Evolutionary conservation across 2,797 vertebrate genomes (phyloP).

Genomic region (Eleutherodactylus coqui): DNA sequence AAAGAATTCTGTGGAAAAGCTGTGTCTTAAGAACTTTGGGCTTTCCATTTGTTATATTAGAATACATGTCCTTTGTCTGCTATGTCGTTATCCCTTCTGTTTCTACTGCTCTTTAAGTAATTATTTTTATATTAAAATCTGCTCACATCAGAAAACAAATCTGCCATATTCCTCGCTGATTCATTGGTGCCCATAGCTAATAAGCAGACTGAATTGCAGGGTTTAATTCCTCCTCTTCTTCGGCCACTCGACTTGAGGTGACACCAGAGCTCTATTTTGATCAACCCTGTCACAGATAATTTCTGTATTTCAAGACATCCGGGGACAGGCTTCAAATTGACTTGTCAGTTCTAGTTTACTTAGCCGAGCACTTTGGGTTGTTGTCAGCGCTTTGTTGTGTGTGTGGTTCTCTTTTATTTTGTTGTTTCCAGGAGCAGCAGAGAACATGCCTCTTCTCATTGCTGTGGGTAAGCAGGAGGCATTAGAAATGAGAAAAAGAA

Average conservation of each 20-base stretch:
- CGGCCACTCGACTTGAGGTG: slow-evolving; percentile 72
- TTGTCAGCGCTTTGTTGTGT: slow-evolving; percentile 86
- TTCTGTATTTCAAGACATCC: slow-evolving; percentile 78
- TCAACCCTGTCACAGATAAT: slow-evolving; percentile 78
- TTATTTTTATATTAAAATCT: background rate
- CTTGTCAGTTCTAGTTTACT: slow-evolving; percentile 92
- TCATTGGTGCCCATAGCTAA: slow-evolving; percentile 69
- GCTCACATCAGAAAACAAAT: slow-evolving; percentile 48
- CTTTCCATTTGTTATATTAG: background rate
- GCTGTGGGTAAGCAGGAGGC: slow-evolving; percentile 31
- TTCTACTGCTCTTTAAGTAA: background rate
- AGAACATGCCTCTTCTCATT: background rate
- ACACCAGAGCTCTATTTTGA: slow-evolving; percentile 80
- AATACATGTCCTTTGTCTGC: background rate
- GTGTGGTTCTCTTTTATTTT: slow-evolving; percentile 74
- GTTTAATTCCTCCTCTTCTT: slow-evolving; percentile 73
- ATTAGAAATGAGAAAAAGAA: slow-evolving; percentile 63
- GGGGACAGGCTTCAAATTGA: slow-evolving; percentile 81
- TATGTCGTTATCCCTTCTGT: background rate
- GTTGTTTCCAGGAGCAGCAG: slow-evolving; percentile 71
- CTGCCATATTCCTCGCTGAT: slow-evolving; percentile 34
- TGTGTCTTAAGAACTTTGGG: background rate
- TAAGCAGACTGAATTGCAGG: slow-evolving; percentile 72
- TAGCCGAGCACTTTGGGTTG: slow-evolving; percentile 83
- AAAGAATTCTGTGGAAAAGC: no score